Base-by-base conservation (phyloP, 2,888 invertebrate species). In the Ennomos quercinarius region DNA sequence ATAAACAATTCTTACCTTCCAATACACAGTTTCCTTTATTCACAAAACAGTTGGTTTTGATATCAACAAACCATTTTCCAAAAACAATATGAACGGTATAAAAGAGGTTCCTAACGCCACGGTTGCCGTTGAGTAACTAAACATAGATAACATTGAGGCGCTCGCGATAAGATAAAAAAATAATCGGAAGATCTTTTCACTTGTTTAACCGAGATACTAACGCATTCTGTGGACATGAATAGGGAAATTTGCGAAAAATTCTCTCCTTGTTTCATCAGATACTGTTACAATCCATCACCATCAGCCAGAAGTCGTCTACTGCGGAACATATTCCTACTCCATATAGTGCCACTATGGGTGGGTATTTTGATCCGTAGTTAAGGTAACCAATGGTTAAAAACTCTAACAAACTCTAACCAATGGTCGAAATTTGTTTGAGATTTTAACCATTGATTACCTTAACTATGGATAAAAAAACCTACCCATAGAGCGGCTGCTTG, bases 81-180 rank as follows among this genome's bases (percentile, higher is more conserved):
- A 58, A 58, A 66, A 68, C 65, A 65, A 65, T 44, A 36, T 47
- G 40, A 47, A 42, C 37, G 39, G 38, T 38, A 27, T 6, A 40
- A 49, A 40, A 8, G 42, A 45, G 55, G 57, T 52, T 61, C 58
- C 54, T 58, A 47, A 40, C 65, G 17, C 47, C 46, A 34, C 64
- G 62, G 47, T n/a, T 49, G 64, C 58, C 38, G 62, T 35, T 45
- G 66, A 54, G 58, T 61, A 61, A 68, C 68, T 68, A 64, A 68
- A 64, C 61, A 61, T 35, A 62, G 66, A 68, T 68, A 64, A 62
- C 66, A 62, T 41, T 60, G 63, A 68, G 68, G 58, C 60, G 61
- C 61, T 54, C 37, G 38, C 54, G 87, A 87, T 87, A 81, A 87
- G 87, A 87, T 87, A 84, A 83, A 74, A 76, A 75, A 77, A 75